phyloP scores from a whole-genome alignment of 2,888 invertebrate genomes.

The Sphaeridia pumilis region DNA sequence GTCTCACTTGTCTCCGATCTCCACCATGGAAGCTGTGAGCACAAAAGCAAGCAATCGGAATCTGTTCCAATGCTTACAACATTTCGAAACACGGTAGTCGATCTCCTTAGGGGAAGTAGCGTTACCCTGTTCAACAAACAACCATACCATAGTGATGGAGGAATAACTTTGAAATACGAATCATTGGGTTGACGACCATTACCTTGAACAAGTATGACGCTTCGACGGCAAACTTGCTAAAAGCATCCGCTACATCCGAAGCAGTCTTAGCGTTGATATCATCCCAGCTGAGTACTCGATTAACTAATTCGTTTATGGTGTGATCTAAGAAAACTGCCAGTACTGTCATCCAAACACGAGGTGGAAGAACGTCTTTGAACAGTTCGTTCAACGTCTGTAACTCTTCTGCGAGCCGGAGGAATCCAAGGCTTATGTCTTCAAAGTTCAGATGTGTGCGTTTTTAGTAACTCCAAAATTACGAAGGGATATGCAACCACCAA shows the following conservation, averaged over 20 bases:
- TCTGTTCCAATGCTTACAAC: conserved; percentile 55
- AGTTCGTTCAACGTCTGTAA: conserved; percentile 20
- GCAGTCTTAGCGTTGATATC: conserved; percentile 80
- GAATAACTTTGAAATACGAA: neutral
- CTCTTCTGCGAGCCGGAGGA: conserved; percentile 23
- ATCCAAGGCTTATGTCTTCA: conserved; percentile 19
- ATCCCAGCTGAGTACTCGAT: conserved; percentile 45
- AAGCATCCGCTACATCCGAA: conserved; percentile 62
- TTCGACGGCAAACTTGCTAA: conserved; percentile 57
- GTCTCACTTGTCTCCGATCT: conserved; percentile 54
- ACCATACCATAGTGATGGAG: neutral
- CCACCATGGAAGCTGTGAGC: conserved; percentile 65
- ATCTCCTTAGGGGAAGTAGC: conserved; percentile 22
- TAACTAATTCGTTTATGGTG: conserved; percentile 34
- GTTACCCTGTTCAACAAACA: conserved; percentile 21
- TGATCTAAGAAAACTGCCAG: conserved; percentile 31
- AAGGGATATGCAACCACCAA: neutral
- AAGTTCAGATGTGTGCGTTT: neutral
- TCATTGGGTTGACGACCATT: conserved; percentile 19
- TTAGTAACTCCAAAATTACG: neutral
- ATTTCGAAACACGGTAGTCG: conserved; percentile 26
- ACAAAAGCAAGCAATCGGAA: conserved; percentile 70
- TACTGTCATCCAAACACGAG: conserved; percentile 16
- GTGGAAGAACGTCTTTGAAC: conserved; percentile 22
- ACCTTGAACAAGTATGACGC: conserved; percentile 63